Percentiles rank a stretch among this genome's conserved stretches.
Evolutionary conservation across 2,888 invertebrate species (phyloP).

Genomic region (Andrena camellia): DNA sequence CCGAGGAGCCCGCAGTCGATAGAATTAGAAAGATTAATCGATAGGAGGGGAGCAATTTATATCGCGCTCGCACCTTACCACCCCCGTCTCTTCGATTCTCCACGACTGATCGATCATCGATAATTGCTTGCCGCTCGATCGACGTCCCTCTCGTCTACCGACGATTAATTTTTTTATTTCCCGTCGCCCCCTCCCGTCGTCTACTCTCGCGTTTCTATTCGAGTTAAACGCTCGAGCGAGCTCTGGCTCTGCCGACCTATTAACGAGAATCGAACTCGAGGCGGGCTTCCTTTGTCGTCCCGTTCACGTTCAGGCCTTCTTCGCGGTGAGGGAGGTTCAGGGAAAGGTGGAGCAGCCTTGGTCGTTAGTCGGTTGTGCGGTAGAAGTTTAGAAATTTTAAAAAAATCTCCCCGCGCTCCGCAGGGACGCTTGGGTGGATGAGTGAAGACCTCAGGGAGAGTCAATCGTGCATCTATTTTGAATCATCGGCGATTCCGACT

Average conservation of each 20-base stretch:
- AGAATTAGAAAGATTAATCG: slow-evolving; percentile 37
- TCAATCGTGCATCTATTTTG: no score
- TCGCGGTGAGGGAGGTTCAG: neutral
- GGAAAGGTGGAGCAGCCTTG: slow-evolving; percentile 30
- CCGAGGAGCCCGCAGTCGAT: slow-evolving; percentile 18
- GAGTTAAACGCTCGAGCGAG: slow-evolving; percentile 47
- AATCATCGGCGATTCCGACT: no score
- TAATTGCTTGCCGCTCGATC: slow-evolving; percentile 61
- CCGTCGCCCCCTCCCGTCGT: slow-evolving; percentile 6
- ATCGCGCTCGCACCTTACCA: slow-evolving; percentile 23
- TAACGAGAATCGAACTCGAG: slow-evolving; percentile 58
- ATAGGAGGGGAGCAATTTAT: slow-evolving; percentile 37
- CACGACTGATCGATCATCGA: slow-evolving; percentile 52
- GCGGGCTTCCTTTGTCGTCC: slow-evolving; percentile 43
- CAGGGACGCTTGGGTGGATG: no score
- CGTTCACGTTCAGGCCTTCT: slow-evolving; percentile 19
- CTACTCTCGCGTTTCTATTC: slow-evolving; percentile 29
- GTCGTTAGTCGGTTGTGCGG: neutral
- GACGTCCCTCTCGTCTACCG: slow-evolving; percentile 36
- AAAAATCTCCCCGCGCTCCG: neutral
- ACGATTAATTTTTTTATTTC: slow-evolving; percentile 45
- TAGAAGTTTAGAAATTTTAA: neutral
- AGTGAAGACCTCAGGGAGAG: neutral
- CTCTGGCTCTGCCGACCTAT: slow-evolving; percentile 30
- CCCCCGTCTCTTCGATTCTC: slow-evolving; percentile 32